Evolutionary conservation across 2,797 vertebrate genomes (phyloP).

Genomic region (Sitta carolinensis): DNA sequence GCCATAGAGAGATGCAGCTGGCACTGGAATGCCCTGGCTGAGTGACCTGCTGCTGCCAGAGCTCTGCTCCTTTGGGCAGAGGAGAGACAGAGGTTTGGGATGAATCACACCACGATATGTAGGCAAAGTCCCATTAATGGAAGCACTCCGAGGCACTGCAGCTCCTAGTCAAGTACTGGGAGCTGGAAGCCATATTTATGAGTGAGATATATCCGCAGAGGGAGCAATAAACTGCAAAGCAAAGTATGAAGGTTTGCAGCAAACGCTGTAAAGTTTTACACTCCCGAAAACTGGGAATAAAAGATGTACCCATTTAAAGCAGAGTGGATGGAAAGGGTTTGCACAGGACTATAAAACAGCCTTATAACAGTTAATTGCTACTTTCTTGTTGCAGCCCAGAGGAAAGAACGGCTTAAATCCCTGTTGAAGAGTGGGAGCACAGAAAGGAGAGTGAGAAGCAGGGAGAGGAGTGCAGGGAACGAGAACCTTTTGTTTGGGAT

Average conservation of each 20-base stretch:
- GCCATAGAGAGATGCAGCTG: not conserved
- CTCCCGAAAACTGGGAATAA: constrained; percentile 74
- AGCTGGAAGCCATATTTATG: constrained; percentile 69
- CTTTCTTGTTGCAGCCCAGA: constrained; percentile 37
- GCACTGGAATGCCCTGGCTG: too few relatives aligned
- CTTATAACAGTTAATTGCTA: constrained; percentile 62
- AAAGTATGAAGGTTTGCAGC: constrained; percentile 73
- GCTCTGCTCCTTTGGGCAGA: accelerated
- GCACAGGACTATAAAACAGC: constrained; percentile 56
- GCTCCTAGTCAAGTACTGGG: not conserved
- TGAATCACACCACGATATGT: not conserved
- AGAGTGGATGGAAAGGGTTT: constrained; percentile 66
- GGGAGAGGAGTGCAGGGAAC: not conserved
- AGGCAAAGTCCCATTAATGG: not conserved
- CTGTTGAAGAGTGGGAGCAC: not conserved
- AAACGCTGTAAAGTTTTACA: constrained; percentile 76
- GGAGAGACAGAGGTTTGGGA: not conserved
- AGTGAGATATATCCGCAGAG: constrained; percentile 65
- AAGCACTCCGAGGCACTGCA: not conserved
- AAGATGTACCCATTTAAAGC: constrained; percentile 67
- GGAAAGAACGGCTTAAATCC: not conserved
- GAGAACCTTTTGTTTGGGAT: not conserved
- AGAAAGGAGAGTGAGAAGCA: not conserved
- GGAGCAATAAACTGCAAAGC: constrained; percentile 70
- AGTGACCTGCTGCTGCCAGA: not conserved